phyloP scores from a whole-genome alignment of 1,140 invertebrate species.

The Ostrea edulis region DNA sequence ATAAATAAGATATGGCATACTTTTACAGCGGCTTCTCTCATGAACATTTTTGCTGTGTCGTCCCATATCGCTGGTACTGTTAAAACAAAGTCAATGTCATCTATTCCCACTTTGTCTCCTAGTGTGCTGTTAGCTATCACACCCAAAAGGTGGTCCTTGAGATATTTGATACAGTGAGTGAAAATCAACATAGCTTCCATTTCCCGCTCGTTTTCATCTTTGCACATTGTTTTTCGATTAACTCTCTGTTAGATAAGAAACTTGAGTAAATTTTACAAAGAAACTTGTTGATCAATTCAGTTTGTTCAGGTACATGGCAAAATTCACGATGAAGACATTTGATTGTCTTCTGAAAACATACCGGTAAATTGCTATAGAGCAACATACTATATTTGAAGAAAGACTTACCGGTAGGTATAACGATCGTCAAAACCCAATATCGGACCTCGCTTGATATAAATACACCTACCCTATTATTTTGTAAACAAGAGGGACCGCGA shows the following conservation, averaged over 20 bases:
- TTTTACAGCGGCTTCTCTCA: constrained; percentile 56
- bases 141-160: constrained; percentile 46
- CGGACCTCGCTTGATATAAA: too few relatives aligned
- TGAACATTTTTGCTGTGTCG: constrained; percentile 62
- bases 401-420: too few relatives aligned
- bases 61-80: constrained; percentile 63
- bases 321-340: too few relatives aligned
- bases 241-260: constrained; percentile 17
- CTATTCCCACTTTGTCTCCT: not conserved
- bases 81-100: constrained; percentile 53
- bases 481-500: too few relatives aligned
- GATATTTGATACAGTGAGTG: constrained; percentile 45
- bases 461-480: too few relatives aligned
- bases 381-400: too few relatives aligned
- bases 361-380: too few relatives aligned
- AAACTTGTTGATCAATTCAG: too few relatives aligned
- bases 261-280: too few relatives aligned
- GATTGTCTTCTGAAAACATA: too few relatives aligned
- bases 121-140: not conserved
- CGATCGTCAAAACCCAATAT: too few relatives aligned
- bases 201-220: constrained; percentile 37
- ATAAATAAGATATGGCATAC: constrained; percentile 35
- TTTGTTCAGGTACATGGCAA: too few relatives aligned
- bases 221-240: constrained; percentile 46
- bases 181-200: constrained; percentile 45